A percentile compares a stretch with the other conserved stretches of the same genome.
Conservation (phyloP, 1,140 invertebrate species). For the Eumaeus atala region DNA sequence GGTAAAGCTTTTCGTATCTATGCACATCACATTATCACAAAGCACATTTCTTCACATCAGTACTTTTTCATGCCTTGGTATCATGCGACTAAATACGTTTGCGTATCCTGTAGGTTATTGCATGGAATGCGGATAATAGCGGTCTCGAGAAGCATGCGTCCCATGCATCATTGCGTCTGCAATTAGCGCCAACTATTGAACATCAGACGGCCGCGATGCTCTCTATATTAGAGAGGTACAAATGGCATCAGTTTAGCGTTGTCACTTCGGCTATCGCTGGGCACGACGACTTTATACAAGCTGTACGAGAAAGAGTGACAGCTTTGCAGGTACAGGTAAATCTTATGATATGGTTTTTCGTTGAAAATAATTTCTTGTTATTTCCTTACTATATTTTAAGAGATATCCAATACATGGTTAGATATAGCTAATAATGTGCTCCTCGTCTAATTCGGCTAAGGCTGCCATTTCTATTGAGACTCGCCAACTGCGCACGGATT, state of each 20-base stretch:
- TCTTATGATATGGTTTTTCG: too few species aligned
- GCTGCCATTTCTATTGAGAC: too few species aligned
- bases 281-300: constrained; percentile 95
- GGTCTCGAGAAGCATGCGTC: constrained; percentile 86
- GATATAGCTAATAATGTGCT: too few species aligned
- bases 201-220: constrained; percentile 96
- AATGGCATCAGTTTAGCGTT: constrained; percentile 96
- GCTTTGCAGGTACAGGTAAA: constrained; percentile 79
- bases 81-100: too few species aligned
- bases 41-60: constrained; percentile 21
- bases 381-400: too few species aligned
- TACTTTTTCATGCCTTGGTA: neutral
- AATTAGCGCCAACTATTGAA: constrained; percentile 93
- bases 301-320: constrained; percentile 88
- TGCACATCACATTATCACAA: constrained; percentile 14
- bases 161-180: constrained; percentile 88
- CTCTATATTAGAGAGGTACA: constrained; percentile 93
- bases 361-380: too few species aligned
- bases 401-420: too few species aligned
- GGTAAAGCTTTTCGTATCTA: constrained; percentile 49
- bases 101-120: constrained; percentile 82
- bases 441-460: too few species aligned
- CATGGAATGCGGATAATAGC: constrained; percentile 96
- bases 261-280: constrained; percentile 95
- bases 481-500: too few species aligned